Conservation (phyloP, 2,113 vertebrate genomes). For the Actinemys pallida region DNA sequence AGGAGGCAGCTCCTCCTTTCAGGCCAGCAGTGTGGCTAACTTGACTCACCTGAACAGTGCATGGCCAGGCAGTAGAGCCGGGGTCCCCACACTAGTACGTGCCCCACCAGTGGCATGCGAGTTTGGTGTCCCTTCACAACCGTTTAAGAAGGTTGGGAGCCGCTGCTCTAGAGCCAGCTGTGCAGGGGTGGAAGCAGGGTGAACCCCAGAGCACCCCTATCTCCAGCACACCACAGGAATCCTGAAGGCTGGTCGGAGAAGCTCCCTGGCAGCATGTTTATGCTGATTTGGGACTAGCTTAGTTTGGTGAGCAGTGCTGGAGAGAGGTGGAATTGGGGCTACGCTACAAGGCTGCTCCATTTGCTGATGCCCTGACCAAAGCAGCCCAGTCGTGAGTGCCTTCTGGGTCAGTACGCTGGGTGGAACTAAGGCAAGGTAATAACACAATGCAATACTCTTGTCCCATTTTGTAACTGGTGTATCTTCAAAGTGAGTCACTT, state of each 20-base stretch:
- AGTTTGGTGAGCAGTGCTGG: background rate
- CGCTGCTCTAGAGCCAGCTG: background rate
- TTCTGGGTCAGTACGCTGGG: background rate
- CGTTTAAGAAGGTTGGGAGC: background rate
- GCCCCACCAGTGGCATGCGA: background rate
- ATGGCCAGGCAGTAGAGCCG: background rate
- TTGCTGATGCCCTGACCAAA: background rate
- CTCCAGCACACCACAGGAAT: background rate
- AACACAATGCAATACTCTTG: background rate
- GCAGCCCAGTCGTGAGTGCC: background rate
- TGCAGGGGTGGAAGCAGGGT: too few relatives aligned
- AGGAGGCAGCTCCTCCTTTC: background rate
- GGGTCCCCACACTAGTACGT: background rate
- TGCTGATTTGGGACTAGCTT: background rate
- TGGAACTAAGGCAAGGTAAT: fast-evolving
- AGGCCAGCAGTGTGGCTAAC: background rate
- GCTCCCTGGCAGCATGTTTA: background rate
- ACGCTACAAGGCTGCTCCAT: background rate
- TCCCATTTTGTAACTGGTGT: background rate
- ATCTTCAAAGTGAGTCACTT: fast-evolving
- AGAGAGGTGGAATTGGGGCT: background rate
- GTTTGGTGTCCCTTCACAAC: background rate
- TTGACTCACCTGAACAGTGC: background rate
- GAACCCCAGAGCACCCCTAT: too few relatives aligned
- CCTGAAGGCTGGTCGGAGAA: too few relatives aligned